phyloP scores from a whole-genome alignment of 1,140 invertebrate genomes.

The Heliconius himera region DNA sequence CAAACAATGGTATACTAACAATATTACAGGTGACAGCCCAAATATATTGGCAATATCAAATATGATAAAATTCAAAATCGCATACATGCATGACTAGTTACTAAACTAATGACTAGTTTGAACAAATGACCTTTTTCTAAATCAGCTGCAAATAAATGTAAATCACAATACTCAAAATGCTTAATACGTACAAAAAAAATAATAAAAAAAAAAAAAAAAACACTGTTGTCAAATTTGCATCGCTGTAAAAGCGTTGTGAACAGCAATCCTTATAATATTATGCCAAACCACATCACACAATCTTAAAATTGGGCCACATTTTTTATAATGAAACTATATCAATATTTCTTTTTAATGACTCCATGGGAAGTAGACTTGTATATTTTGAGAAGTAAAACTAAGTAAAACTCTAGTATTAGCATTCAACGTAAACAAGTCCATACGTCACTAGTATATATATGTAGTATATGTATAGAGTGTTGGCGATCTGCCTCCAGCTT shows the following conservation, averaged over 20 bases:
- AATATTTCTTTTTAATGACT: slow-evolving; percentile 14
- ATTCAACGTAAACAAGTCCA: slow-evolving; percentile 20
- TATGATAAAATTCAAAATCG: neutral
- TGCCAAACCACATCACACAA: slow-evolving; percentile 12
- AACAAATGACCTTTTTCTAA: too few species aligned
- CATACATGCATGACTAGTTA: too few species aligned
- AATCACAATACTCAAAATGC: too few species aligned
- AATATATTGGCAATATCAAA: too few species aligned
- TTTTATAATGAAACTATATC: slow-evolving; percentile 7
- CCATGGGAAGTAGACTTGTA: neutral
- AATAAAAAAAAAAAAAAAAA: neutral
- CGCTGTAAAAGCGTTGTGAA: neutral
- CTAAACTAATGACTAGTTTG: too few species aligned
- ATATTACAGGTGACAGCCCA: too few species aligned
- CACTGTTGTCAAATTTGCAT: neutral
- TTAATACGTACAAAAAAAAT: too few species aligned
- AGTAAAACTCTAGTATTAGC: neutral
- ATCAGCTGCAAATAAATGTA: too few species aligned
- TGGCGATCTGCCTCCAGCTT: slow-evolving; percentile 24
- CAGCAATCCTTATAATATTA: neutral
- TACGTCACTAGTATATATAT: slow-evolving; percentile 14
- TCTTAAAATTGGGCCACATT: slow-evolving; percentile 3
- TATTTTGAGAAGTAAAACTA: slow-evolving; percentile 9
- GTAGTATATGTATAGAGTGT: slow-evolving; percentile 5
- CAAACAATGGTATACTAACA: too few species aligned